Conservation (phyloP, 2,113 vertebrate species). For the Halcyon malimbica region DNA sequence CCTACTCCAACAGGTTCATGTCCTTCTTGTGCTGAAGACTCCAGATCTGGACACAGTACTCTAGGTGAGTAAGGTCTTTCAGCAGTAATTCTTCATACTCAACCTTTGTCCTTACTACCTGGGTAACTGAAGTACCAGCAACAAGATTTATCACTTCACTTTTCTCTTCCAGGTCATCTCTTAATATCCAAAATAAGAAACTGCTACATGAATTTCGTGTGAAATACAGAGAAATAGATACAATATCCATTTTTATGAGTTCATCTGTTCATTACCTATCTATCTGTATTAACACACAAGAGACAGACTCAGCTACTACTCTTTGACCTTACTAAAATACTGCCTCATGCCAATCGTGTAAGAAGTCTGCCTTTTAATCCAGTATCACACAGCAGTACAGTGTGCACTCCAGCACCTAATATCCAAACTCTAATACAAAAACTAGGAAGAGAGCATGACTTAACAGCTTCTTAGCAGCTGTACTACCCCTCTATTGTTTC, state of each 20-base stretch:
- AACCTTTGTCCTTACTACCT: neutral
- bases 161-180: neutral
- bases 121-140: neutral
- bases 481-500: neutral
- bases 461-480: neutral
- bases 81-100: neutral
- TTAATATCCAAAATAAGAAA: neutral
- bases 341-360: neutral
- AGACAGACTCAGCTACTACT: neutral
- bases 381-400: neutral
- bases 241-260: neutral
- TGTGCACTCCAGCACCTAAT: neutral
- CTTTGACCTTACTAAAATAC: neutral
- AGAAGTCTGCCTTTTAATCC: neutral
- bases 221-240: neutral
- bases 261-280: neutral
- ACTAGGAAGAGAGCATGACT: neutral
- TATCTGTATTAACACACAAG: neutral
- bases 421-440: neutral
- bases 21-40: too few species aligned
- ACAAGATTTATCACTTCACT: neutral
- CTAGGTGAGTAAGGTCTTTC: neutral
- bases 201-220: neutral
- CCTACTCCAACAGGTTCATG: too few species aligned
- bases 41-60: too few species aligned